Evolutionary conservation across 1,140 invertebrate species (phyloP).

Genomic region (Drosophila tropicalis): DNA sequence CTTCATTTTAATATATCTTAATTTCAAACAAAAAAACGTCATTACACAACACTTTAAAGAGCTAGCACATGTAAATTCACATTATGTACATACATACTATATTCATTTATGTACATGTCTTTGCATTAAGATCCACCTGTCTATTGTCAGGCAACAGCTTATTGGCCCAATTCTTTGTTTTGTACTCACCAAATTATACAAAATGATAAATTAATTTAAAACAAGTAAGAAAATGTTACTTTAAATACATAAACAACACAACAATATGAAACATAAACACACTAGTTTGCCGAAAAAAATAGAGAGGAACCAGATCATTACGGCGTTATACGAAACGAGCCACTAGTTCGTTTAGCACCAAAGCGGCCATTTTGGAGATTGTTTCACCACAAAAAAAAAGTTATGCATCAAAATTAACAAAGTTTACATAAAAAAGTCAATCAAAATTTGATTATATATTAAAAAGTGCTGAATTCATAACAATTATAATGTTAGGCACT

Average conservation of each 20-base stretch:
- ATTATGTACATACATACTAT: not conserved
- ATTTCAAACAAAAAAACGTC: not conserved
- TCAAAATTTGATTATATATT: slow-evolving; percentile 59
- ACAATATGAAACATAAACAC: slow-evolving; percentile 50
- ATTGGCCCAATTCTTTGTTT: not conserved
- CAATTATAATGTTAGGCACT: slow-evolving; percentile 61
- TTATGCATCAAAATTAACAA: slow-evolving; percentile 75
- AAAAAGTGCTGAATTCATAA: slow-evolving; percentile 59
- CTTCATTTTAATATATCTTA: not conserved
- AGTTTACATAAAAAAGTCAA: slow-evolving; percentile 58
- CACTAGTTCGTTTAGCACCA: slow-evolving; percentile 47
- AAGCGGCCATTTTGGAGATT: slow-evolving; percentile 79
- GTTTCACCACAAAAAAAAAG: slow-evolving; percentile 76
- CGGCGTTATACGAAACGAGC: slow-evolving; percentile 44
- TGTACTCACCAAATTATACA: slow-evolving; percentile 16
- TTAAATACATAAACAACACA: slow-evolving; percentile 12
- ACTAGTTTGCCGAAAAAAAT: slow-evolving; percentile 17
- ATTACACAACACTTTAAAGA: slow-evolving; percentile 1
- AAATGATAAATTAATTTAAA: not conserved
- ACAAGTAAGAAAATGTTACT: slow-evolving; percentile 12
- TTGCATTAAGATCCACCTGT: not conserved
- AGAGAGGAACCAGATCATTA: slow-evolving; percentile 37
- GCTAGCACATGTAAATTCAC: slow-evolving; percentile 6
- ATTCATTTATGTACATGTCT: not conserved
- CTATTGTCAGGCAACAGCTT: not conserved